Percentiles rank a stretch among this genome's conserved stretches.
phyloP scores from a whole-genome alignment of 2,113 vertebrate species.

The Datnioides undecimradiatus region DNA sequence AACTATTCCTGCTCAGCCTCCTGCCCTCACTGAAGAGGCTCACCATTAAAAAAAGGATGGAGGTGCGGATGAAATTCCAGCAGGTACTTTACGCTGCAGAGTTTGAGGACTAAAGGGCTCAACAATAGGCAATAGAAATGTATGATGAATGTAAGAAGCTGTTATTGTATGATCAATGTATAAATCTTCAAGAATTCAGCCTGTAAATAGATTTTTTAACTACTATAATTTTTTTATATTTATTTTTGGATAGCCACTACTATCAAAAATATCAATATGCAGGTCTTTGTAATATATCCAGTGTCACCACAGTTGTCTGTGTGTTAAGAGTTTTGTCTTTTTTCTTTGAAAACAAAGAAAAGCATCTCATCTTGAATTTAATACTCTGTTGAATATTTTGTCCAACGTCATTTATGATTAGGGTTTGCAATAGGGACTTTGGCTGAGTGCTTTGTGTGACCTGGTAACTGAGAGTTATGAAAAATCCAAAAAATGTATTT shows the following conservation, averaged over 20 bases:
- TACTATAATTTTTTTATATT: slow-evolving; percentile 1
- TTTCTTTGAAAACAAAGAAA: not conserved
- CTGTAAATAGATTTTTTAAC: slow-evolving; percentile 8
- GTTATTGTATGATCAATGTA: not conserved
- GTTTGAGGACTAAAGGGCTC: slow-evolving; percentile 61
- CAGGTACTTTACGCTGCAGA: slow-evolving; percentile 75
- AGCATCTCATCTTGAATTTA: not conserved
- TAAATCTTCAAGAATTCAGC: not conserved
- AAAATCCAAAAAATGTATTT: not conserved
- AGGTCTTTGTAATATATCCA: not conserved
- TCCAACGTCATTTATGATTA: not conserved
- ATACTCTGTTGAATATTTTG: too few species aligned
- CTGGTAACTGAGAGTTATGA: not conserved
- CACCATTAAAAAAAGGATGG: slow-evolving; percentile 70
- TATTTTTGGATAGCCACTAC: slow-evolving; percentile 11
- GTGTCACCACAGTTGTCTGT: not conserved
- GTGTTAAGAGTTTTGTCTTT: not conserved
- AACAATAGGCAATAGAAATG: not conserved
- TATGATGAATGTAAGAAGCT: not conserved
- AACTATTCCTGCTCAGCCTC: slow-evolving; percentile 76
- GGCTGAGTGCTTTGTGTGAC: not conserved
- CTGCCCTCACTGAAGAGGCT: slow-evolving; percentile 74
- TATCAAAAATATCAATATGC: not conserved
- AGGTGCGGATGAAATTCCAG: slow-evolving; percentile 77
- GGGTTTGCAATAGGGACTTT: too few species aligned